These are phyloP conservation scores for Trididemnum miniatum DNA, from an alignment of 23 tunicate genomes.

Conservation along the genomic window DNA sequence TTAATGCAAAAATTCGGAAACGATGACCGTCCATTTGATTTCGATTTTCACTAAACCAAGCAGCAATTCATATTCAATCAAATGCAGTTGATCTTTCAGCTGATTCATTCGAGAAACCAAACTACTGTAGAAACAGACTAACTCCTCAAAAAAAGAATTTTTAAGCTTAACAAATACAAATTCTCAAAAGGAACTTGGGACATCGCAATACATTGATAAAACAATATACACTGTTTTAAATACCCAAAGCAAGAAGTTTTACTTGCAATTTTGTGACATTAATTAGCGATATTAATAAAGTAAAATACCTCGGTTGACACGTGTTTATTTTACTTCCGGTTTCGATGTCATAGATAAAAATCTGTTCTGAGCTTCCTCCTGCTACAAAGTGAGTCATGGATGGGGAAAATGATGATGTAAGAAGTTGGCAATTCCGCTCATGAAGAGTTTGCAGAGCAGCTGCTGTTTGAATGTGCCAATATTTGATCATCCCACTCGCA, in stretches of 20 bases:
- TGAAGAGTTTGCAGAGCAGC: conserved; percentile 64
- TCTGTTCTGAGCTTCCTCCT: conserved; percentile 67
- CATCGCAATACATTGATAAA: too few species aligned
- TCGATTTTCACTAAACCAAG: conserved; percentile 46
- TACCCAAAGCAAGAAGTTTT: too few species aligned
- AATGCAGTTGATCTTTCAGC: background rate
- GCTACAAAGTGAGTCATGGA: conserved; percentile 34
- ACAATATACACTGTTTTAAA: too few species aligned
- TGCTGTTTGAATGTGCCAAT: conserved; percentile 70
- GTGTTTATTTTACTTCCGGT: conserved; percentile 43
- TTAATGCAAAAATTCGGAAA: conserved; percentile 68
- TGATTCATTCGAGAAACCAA: too few species aligned
- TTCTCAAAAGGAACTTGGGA: too few species aligned
- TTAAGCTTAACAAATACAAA: too few species aligned
- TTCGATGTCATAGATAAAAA: conserved; percentile 65
- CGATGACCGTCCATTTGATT: conserved; percentile 96
- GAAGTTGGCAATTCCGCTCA: conserved; percentile 65
- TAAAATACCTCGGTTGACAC: conserved; percentile 78
- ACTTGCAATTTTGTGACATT: too few species aligned
- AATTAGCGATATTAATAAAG: too few species aligned
- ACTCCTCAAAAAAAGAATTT: too few species aligned
- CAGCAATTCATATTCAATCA: background rate
- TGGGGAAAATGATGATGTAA: conserved; percentile 53
- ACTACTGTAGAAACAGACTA: too few species aligned
- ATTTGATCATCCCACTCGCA: conserved; percentile 76